Evolutionary conservation across 1,140 invertebrate species (phyloP).

Genomic region (Euura saliciscinereae): DNA sequence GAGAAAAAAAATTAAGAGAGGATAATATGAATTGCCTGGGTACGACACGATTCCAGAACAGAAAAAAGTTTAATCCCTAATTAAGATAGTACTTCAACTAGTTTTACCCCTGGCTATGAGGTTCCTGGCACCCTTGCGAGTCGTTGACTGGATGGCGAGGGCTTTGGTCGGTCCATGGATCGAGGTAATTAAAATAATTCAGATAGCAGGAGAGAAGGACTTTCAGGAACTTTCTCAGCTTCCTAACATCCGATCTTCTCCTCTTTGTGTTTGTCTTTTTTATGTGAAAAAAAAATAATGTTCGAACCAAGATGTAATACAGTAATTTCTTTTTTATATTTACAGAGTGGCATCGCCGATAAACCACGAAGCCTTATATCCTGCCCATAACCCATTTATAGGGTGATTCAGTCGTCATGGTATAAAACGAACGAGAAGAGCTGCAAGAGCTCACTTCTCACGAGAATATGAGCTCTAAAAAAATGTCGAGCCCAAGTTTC

Average conservation of each 20-base stretch:
- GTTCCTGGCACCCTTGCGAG: not conserved
- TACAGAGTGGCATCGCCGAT: not conserved
- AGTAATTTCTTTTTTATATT: too few species aligned
- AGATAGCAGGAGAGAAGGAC: not conserved
- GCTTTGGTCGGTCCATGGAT: not conserved
- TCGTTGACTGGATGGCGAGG: not conserved
- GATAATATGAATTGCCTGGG: not conserved
- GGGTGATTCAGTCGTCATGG: not conserved
- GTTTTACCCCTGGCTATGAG: too few species aligned
- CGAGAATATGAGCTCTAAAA: too few species aligned
- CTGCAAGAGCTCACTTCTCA: not conserved
- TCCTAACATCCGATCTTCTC: too few species aligned
- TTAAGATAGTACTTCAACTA: too few species aligned
- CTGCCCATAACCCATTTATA: not conserved
- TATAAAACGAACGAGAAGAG: not conserved
- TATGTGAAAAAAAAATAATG: too few species aligned
- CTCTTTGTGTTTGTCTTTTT: too few species aligned
- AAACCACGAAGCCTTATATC: not conserved
- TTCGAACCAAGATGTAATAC: too few species aligned
- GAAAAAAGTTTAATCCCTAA: too few species aligned
- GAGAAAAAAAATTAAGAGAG: constrained; percentile 3
- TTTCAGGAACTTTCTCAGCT: too few species aligned
- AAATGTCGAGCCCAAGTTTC: too few species aligned
- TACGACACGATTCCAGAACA: too few species aligned
- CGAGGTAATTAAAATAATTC: not conserved